phyloP scores from a whole-genome alignment of 2,888 invertebrate genomes.

The Zygogramma bicolorata region DNA sequence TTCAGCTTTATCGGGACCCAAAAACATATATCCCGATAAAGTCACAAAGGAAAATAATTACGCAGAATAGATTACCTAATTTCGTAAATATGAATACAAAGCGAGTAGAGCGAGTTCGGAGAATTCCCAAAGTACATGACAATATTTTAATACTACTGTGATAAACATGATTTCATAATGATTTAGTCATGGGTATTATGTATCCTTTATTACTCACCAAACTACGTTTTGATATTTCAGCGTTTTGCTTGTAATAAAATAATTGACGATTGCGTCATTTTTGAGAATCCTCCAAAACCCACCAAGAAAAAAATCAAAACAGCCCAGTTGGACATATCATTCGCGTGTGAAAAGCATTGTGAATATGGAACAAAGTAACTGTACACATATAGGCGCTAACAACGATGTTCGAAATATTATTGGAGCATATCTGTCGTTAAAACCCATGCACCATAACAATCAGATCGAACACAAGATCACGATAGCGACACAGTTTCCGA shows the following conservation, averaged over 20 bases:
- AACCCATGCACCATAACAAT: conserved; percentile 39
- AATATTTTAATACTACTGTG: neutral
- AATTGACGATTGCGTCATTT: conserved; percentile 51
- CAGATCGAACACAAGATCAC: conserved; percentile 30
- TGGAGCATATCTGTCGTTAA: conserved; percentile 58
- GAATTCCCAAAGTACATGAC: neutral
- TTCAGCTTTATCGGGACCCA: conserved; percentile 38
- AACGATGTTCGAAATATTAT: conserved; percentile 49
- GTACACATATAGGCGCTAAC: conserved; percentile 52
- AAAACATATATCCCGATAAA: conserved; percentile 39
- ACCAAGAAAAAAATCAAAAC: neutral
- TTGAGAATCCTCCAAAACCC: neutral
- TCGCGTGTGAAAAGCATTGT: neutral
- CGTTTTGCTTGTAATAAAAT: conserved; percentile 48
- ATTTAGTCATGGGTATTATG: conserved; percentile 10
- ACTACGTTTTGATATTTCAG: conserved; percentile 40
- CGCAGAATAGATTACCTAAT: neutral
- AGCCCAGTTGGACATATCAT: neutral
- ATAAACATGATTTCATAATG: conserved; percentile 28
- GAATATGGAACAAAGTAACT: conserved; percentile 50
- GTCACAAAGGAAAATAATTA: conserved; percentile 18
- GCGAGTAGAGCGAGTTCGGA: conserved; percentile 5
- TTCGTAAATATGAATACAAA: conserved; percentile 14
- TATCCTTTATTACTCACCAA: conserved; percentile 23
- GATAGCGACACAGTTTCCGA: conserved; percentile 25